A percentile compares a stretch with the other conserved stretches of the same genome.
Evolutionary conservation across 2,888 invertebrate genomes (phyloP).

Genomic region (Coleophora deauratella): DNA sequence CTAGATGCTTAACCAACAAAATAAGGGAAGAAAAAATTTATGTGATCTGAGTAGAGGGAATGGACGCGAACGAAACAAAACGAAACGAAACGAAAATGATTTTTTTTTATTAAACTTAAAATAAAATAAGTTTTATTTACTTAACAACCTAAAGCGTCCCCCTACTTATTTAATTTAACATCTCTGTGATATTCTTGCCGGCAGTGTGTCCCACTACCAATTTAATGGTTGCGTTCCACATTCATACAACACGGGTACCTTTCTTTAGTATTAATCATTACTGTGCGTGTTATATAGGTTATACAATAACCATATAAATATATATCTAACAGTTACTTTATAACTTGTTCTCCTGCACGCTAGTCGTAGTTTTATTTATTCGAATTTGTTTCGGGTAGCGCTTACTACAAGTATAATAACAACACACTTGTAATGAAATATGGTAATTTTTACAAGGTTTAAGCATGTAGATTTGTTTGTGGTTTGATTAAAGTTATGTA

Average conservation of each 20-base stretch:
- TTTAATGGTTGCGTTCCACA: slow-evolving; percentile 22
- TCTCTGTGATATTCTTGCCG: background rate
- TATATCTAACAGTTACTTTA: too few relatives aligned
- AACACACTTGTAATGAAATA: background rate
- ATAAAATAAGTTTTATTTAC: too few relatives aligned
- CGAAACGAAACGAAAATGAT: too few relatives aligned
- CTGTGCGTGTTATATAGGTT: slow-evolving; percentile 22
- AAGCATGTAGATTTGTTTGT: background rate
- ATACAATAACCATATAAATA: slow-evolving; percentile 19
- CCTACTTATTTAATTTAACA: too few relatives aligned
- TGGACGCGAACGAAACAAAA: too few relatives aligned
- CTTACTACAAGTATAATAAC: background rate
- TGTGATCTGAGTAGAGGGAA: too few relatives aligned
- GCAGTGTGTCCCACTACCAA: slow-evolving; percentile 15
- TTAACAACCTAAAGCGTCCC: too few relatives aligned
- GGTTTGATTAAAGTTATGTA: background rate
- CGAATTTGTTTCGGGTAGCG: background rate
- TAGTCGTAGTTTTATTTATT: slow-evolving; percentile 10
- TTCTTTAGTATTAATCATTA: slow-evolving; percentile 30
- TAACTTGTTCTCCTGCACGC: slow-evolving; percentile 20
- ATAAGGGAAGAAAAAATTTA: too few relatives aligned
- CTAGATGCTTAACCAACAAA: too few relatives aligned
- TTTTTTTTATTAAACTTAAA: too few relatives aligned
- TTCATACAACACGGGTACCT: slow-evolving; percentile 26
- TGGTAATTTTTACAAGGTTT: background rate